Evolutionary conservation across 2,113 vertebrate genomes (phyloP), one percentile per base, ranked within the genome.

Genomic region (Colossoma macropomum): DNA sequence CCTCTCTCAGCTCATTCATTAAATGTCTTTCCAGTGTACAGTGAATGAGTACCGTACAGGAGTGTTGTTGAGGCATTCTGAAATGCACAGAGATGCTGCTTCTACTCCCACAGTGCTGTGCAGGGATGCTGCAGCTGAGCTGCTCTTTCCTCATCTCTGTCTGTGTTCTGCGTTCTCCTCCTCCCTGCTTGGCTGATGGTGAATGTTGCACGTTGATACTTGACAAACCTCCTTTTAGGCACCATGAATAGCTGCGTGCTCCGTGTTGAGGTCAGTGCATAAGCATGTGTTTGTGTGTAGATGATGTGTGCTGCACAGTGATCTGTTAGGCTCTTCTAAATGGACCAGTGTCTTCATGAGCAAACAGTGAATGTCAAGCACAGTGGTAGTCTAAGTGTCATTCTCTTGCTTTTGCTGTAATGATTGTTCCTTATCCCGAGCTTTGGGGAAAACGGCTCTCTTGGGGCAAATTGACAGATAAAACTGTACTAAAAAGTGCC

Each of bases 211-310:
- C 34, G 19, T 11, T 77, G 30, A 38, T 76, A 12, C 25, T 75
- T 80, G n/a, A 76, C 71, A 80, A 80, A 23, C 27, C 23, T 23
- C 25, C 71, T 66, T 54, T 28, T 65, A 52, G 73, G 59, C 71
- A 65, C 34, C 45, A 27, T 48, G 70, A 54, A 70, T 41, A 70
- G 68, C 68, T n/a, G 34, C 34, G 5, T 45, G 16, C 3, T 25
- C 23, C 38, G 10, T 25, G 68, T 45, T n/a, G 32, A 70, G 68
- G 68, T 45, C 68, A 45, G 9, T n/a, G 34, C 21, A 16, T 45
- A 21, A 45, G 66, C 68, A 45, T n/a, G 68, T 45, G 41, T 52
- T 15, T 75, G 38, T 75, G 52, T 70, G 63, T 32, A 41, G n/a
- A 71, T 30, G 12, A 28, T 62, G 19, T 34, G 45, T 17, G 66